phyloP scores from a whole-genome alignment of 2,888 invertebrate genomes.

The Erebia epiphron region DNA sequence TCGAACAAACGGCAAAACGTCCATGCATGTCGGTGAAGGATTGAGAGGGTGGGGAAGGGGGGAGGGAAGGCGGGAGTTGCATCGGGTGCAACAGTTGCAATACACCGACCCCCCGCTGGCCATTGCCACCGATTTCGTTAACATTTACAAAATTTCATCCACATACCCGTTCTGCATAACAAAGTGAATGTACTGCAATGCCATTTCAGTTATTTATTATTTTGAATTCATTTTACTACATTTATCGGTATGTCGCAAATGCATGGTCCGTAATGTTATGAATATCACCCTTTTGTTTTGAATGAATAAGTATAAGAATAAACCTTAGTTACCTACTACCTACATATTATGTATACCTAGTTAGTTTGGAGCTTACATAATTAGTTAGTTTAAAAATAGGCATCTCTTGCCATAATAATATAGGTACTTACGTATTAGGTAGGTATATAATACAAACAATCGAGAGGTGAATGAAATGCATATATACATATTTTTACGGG shows the following conservation, averaged over 20 bases:
- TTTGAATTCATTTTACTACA: slow-evolving; percentile 21
- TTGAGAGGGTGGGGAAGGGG: slow-evolving; percentile 38
- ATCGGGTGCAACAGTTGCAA: slow-evolving; percentile 49
- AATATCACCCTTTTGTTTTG: slow-evolving; percentile 18
- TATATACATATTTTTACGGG: too few relatives aligned
- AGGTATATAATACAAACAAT: too few relatives aligned
- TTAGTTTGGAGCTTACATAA: too few relatives aligned
- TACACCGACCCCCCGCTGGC: slow-evolving; percentile 62
- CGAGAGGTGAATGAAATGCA: too few relatives aligned
- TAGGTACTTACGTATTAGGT: neutral
- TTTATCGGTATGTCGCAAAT: slow-evolving; percentile 2
- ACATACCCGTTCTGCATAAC: slow-evolving; percentile 40
- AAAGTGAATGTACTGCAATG: slow-evolving; percentile 33
- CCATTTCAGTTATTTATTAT: slow-evolving; percentile 24
- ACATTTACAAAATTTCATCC: slow-evolving; percentile 53
- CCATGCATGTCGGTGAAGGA: slow-evolving; percentile 28
- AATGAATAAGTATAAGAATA: slow-evolving; percentile 3
- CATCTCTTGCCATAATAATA: neutral
- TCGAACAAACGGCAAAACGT: slow-evolving; percentile 21
- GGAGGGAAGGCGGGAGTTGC: neutral
- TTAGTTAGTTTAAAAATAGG: too few relatives aligned
- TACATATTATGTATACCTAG: neutral
- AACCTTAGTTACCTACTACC: neutral
- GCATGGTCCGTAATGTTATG: slow-evolving; percentile 4
- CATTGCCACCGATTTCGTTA: slow-evolving; percentile 68